Conservation (phyloP, 2,113 vertebrate species). For the Bothrops jararaca region DNA sequence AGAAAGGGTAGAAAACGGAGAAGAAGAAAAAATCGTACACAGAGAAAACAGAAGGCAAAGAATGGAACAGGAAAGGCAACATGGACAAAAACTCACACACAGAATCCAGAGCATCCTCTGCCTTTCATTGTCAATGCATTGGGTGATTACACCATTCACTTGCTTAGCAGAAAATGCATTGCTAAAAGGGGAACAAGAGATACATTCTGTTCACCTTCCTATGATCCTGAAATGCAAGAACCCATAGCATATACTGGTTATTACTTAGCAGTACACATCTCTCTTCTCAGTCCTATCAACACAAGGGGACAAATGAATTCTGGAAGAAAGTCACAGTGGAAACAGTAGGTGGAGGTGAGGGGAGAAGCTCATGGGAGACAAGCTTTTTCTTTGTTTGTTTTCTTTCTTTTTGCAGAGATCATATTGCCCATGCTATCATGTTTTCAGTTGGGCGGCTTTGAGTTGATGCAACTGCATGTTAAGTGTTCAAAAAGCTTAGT, state of each 20-base stretch:
- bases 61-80: neutral
- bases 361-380: neutral
- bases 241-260: neutral
- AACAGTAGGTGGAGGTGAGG: neutral
- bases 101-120: neutral
- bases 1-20: neutral
- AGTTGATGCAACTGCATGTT: neutral
- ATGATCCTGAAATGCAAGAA: neutral
- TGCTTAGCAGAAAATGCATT: neutral
- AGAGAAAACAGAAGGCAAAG: neutral
- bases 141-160: neutral
- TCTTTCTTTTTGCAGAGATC: neutral
- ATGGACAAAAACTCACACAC: neutral
- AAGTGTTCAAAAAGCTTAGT: neutral
- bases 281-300: neutral
- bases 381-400: neutral
- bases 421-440: neutral
- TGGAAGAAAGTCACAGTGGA: neutral
- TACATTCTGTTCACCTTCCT: neutral
- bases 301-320: neutral
- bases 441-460: neutral
- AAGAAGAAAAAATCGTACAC: neutral
- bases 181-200: neutral
- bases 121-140: neutral
- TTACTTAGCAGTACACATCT: neutral